Base-by-base conservation (phyloP, 2,888 invertebrate genomes). In the Eupithecia tripunctaria region DNA sequence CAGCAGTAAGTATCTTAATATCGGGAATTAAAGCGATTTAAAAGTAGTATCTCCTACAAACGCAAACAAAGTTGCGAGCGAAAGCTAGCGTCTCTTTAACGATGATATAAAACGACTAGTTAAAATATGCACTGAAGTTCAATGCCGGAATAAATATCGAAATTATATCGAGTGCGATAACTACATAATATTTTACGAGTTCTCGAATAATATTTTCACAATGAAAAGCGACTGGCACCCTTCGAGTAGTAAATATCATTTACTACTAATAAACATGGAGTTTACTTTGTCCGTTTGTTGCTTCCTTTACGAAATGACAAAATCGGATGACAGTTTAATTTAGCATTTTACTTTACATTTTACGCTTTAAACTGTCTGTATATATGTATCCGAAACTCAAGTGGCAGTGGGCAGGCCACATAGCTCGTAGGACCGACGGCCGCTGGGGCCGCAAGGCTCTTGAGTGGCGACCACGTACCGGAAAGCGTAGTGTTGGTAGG, bases 131-230 rank as follows among this genome's bases (percentile, higher is more conserved):
- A 21, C 56, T 29, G 60, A 64, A 64, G 38, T 64, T 64, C 64
- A 64, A 64, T 38, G 38, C 41, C 36, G n/a, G 4, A 6, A 25
- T 41, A 36, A 38, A 64, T 25, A 64, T 38, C 64, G 62, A 63
- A 32, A 63, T 63, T 32, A 62, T 62, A 63, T 63, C 62, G 36
- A 36, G 21, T 32, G 56, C 76, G 64, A 12, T 25, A 38, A 64
- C 27, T 29, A 18, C 64, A 25, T 64, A 38, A 64, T 64, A 36
- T 68, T 71, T 72, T 72, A 72, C 59, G 65, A 68, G 68, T 47
- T 32, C 25, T 4, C 27, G 62, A 51, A 38, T 71, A 56, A 59
- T 59, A 62, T 63, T 47, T 56, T 68, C 36, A 51, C 67, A 71
- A 38, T 71, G 67, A 59, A 15, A 60, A 56, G 29, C 18, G n/a